Evolutionary conservation across 2,797 vertebrate genomes (phyloP).

Genomic region (Hozukius guyotensis): DNA sequence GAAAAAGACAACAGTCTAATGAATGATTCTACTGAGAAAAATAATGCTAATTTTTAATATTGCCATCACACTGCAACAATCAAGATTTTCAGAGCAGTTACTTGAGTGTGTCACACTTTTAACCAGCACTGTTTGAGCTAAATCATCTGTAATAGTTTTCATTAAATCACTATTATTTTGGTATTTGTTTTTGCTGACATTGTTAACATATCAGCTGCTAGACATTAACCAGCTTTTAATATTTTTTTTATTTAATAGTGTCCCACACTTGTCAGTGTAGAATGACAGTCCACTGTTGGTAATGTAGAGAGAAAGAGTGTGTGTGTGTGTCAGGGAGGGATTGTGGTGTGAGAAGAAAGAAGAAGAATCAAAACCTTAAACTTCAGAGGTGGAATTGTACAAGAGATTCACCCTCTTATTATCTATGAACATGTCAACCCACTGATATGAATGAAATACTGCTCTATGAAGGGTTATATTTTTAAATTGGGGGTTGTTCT

Average conservation of each 20-base stretch:
- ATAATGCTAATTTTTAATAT: not conserved
- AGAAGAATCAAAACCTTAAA: not conserved
- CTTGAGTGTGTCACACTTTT: not conserved
- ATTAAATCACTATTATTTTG: not conserved
- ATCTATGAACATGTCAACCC: slow-evolving; percentile 30
- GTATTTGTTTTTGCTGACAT: not conserved
- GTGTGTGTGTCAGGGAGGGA: not conserved
- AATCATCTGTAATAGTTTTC: not conserved
- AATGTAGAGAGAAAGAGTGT: not conserved
- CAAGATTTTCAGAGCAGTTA: not conserved
- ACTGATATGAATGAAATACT: slow-evolving; percentile 21
- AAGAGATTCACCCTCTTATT: slow-evolving; percentile 14
- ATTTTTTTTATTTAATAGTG: not conserved
- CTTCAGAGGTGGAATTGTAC: not conserved
- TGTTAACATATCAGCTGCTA: not conserved
- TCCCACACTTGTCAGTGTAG: not conserved
- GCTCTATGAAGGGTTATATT: slow-evolving; percentile 21
- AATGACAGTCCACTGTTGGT: not conserved
- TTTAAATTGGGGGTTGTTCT: slow-evolving; percentile 37
- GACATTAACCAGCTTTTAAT: not conserved
- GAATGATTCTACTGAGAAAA: not conserved
- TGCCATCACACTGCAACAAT: not conserved
- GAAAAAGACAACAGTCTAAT: not conserved
- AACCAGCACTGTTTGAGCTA: not conserved
- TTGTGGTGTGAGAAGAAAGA: not conserved